Percentiles rank a stretch among this genome's conserved stretches.
phyloP scores from a whole-genome alignment of 2,797 vertebrate genomes.

The Phoxinus dragarum region DNA sequence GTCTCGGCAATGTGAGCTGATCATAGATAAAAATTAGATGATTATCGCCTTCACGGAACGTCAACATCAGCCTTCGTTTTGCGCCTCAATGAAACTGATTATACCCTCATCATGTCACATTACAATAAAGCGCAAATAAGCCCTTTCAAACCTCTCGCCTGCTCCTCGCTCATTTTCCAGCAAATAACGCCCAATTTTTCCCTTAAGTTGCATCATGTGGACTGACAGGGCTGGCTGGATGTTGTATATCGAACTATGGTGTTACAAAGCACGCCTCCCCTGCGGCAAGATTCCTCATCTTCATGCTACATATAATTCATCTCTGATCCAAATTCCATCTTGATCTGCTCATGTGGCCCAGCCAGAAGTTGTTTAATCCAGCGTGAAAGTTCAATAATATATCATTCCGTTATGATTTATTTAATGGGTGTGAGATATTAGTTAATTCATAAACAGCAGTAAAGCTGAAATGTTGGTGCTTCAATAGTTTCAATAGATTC shows the following conservation, averaged over 20 bases:
- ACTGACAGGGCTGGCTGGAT: conserved; percentile 61
- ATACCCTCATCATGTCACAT: conserved; percentile 69
- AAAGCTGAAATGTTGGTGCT: conserved; percentile 21
- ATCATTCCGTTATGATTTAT: conserved; percentile 29
- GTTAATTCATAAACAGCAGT: conserved; percentile 35
- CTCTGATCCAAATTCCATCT: conserved; percentile 16
- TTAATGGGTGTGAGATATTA: conserved; percentile 7
- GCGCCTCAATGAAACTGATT: conserved; percentile 71
- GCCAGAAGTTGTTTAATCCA: not conserved
- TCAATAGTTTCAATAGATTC: conserved; percentile 27
- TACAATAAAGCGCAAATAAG: conserved; percentile 70
- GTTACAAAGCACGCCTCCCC: not conserved
- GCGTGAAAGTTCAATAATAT: conserved; percentile 30
- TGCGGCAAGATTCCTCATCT: conserved; percentile 27
- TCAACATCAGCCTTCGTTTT: conserved; percentile 48
- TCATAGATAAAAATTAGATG: conserved; percentile 56
- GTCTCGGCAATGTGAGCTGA: conserved; percentile 27
- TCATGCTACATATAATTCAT: conserved; percentile 26
- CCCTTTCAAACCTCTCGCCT: conserved; percentile 68
- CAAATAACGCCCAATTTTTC: conserved; percentile 70
- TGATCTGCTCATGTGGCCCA: conserved; percentile 1
- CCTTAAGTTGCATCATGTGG: conserved; percentile 75
- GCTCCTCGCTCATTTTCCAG: conserved; percentile 58
- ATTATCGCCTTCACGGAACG: conserved; percentile 66
- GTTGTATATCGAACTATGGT: conserved; percentile 23